phyloP scores from a whole-genome alignment of 2,113 vertebrate species.

The Leptobrachium leishanense region DNA sequence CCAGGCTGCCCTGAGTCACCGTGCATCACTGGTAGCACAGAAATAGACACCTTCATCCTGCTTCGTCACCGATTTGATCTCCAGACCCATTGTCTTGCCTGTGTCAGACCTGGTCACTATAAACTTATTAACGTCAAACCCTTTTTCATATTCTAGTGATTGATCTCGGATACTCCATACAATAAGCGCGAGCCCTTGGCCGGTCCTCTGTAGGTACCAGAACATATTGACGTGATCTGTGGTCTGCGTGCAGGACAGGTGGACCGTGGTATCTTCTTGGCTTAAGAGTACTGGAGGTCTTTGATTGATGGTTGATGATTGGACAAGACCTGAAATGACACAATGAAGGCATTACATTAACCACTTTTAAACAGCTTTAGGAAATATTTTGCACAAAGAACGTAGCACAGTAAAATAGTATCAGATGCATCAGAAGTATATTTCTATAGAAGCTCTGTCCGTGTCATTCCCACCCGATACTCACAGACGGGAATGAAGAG shows the following conservation, averaged over 20 bases:
- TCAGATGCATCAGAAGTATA: no score
- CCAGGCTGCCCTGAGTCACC: conserved; percentile 47
- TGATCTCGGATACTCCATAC: background rate
- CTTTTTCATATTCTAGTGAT: conserved; percentile 21
- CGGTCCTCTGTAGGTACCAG: conserved; percentile 52
- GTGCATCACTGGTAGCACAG: conserved; percentile 61
- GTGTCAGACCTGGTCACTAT: background rate
- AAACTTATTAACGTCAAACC: background rate
- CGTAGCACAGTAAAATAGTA: no score
- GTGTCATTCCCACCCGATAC: no score
- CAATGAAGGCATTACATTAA: background rate
- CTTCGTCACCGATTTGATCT: conserved; percentile 44
- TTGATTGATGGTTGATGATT: conserved; percentile 38
- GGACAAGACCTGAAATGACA: conserved; percentile 9
- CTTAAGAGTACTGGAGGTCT: background rate
- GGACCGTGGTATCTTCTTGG: conserved; percentile 50
- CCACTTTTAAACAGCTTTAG: no score
- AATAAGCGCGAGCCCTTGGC: background rate
- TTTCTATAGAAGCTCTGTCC: no score
- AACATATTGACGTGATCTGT: conserved; percentile 30
- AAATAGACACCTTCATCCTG: conserved; percentile 55
- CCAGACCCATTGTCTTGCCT: conserved; percentile 51
- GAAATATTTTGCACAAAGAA: no score
- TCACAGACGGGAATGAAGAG: no score
- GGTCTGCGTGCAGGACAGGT: conserved; percentile 34